Evolutionary conservation across 2,888 invertebrate species (phyloP), one percentile per base, ranked within the genome.

Genomic region (Helobdella robusta): DNA sequence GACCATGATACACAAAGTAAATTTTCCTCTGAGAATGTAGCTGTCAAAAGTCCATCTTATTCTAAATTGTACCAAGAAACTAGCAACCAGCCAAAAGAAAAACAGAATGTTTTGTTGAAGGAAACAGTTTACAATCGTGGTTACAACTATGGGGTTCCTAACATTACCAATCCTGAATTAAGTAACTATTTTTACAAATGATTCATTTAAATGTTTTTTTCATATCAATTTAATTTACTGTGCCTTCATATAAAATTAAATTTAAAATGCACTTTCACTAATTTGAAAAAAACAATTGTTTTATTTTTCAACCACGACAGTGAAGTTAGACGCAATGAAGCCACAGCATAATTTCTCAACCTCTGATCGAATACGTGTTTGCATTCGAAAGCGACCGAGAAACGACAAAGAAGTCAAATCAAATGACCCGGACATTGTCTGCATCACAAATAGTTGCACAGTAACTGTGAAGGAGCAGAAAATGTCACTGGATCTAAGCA

Each of bases 61-160:
- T n/a, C n/a, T n/a, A n/a, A n/a, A n/a, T n/a, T n/a, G 8, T 30
- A 30, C 20, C 30, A 30, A 56, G 32, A 40, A 40, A 40, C 11
- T 40, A n/a, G 44, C 44, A 59, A 34, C 8, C 8, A 44, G 15
- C 30, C n/a, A 3, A 62, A n/a, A n/a, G 40, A 40, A 8, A 18
- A 63, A 6, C n/a, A 63, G 32, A 66, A 64, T n/a, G 34, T 63
- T 11, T 46, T 64, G 2, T 66, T 68, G 1, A 75, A 74, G 62
- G 72, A 73, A 58, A 71, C 75, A 4, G 71, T 72, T 62, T 72
- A 74, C 35, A 64, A 64, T 46, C 70, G 71, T 54, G 75, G 76
- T 4, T 78, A 78, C 68, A 76, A 77, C 67, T 78, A 78, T 72
- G 78, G 78, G n/a, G 73, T 78, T 4, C 77, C 76, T 18, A n/a